Conservation (phyloP, 2,113 vertebrate genomes). For the Peucedramus taeniatus region DNA sequence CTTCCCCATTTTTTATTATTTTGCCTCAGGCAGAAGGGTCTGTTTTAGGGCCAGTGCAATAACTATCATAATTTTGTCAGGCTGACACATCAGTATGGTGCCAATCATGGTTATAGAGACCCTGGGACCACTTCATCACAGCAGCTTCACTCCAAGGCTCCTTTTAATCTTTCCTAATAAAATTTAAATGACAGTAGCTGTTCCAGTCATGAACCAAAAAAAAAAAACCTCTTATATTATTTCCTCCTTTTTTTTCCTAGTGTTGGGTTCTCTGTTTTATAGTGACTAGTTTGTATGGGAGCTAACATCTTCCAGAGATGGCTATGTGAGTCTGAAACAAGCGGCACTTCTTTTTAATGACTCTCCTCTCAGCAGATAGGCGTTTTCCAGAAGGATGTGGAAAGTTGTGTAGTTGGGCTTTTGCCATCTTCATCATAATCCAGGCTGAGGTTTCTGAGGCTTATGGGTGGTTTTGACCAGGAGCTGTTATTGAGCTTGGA, state of each 20-base stretch:
- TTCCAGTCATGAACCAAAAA: constrained; percentile 57
- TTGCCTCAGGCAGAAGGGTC: background rate
- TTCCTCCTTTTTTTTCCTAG: background rate
- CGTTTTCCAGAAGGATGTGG: background rate
- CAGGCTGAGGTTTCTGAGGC: background rate
- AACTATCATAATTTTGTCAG: constrained; percentile 41
- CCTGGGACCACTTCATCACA: constrained; percentile 57
- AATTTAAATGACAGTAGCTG: constrained; percentile 58
- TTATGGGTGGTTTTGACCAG: background rate
- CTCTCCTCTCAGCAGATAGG: background rate
- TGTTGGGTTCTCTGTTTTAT: background rate
- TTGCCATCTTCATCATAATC: background rate
- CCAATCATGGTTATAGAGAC: constrained; percentile 49
- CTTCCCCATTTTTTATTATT: constrained; percentile 13
- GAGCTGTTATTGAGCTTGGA: background rate
- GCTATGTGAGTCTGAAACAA: background rate
- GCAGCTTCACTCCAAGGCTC: constrained; percentile 40
- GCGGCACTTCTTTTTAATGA: background rate
- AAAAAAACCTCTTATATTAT: constrained; percentile 25
- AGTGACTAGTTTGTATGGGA: background rate
- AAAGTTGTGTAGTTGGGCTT: background rate
- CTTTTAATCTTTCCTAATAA: constrained; percentile 64
- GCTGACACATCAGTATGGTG: constrained; percentile 42
- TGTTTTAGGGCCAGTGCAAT: constrained; percentile 1
- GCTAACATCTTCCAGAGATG: background rate